phyloP scores from a whole-genome alignment of 2,113 vertebrate genomes.

The Brevimyrus niger region DNA sequence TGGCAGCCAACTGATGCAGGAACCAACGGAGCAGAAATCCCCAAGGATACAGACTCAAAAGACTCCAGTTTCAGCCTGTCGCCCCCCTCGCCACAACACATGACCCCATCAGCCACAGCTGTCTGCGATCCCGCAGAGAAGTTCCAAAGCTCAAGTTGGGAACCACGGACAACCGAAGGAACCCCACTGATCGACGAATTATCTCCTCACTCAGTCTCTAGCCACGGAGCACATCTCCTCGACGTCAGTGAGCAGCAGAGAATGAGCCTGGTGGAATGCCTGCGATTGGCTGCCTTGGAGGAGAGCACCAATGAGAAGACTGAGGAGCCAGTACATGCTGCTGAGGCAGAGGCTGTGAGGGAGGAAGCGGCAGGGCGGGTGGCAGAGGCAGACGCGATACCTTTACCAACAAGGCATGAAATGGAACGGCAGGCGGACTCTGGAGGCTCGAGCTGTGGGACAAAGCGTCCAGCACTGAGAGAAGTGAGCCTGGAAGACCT shows the following conservation, averaged over 20 bases:
- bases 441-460: conserved; percentile 1
- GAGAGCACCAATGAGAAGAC: conserved; percentile 15
- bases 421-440: conserved; percentile 6
- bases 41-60: conserved; percentile 2
- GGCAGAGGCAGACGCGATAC: not conserved
- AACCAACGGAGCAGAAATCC: conserved; percentile 5
- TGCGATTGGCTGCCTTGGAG: conserved; percentile 38
- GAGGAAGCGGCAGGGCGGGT: not conserved
- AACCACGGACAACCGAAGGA: not conserved
- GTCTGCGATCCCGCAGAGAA: conserved; percentile 21
- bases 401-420: not conserved
- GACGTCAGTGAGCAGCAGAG: not conserved
- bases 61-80: not conserved
- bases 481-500: conserved; percentile 42
- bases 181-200: not conserved
- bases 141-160: not conserved
- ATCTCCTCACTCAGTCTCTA: not conserved
- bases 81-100: conserved; percentile 2
- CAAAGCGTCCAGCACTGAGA: conserved; percentile 24
- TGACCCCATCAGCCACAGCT: conserved; percentile 27
- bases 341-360: not conserved
- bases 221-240: not conserved
- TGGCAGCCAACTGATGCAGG: conserved; percentile 26
- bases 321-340: not conserved
- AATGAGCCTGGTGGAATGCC: conserved; percentile 34